phyloP scores from a whole-genome alignment of 2,888 invertebrate species.

The Lamellibrachia satsuma region DNA sequence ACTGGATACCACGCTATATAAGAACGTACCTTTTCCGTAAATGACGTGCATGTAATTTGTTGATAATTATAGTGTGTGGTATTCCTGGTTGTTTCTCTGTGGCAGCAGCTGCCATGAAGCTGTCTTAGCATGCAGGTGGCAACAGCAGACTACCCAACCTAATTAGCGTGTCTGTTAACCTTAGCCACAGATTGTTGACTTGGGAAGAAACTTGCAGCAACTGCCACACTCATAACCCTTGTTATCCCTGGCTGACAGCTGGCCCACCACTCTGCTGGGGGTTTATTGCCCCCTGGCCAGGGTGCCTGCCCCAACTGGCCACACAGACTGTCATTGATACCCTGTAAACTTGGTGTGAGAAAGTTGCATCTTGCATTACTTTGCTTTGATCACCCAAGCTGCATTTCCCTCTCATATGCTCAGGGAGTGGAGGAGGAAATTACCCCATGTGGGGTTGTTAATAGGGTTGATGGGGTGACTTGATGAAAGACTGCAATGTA shows the following conservation, averaged over 20 bases:
- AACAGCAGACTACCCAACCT: background rate
- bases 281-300: constrained; percentile 17
- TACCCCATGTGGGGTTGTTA: constrained; percentile 17
- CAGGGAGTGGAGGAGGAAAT: background rate
- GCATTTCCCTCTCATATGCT: background rate
- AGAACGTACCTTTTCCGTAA: too few relatives aligned
- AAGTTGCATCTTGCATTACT: constrained; percentile 11
- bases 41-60: too few relatives aligned
- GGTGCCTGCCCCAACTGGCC: background rate
- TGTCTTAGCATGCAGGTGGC: background rate
- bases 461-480: constrained; percentile 17
- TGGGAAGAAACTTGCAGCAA: background rate
- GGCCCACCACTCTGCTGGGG: background rate
- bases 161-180: constrained; percentile 2
- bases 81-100: background rate
- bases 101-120: background rate
- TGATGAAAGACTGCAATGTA: background rate
- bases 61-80: background rate
- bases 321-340: background rate
- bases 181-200: background rate
- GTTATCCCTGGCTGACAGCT: constrained; percentile 13
- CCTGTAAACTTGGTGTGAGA: constrained; percentile 13
- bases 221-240: constrained; percentile 17
- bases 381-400: background rate
- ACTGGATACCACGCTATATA: too few relatives aligned